Evolutionary conservation across 2,797 vertebrate species (phyloP), one percentile per base, ranked within the genome.

Genomic region (Aeoliscus strigatus): DNA sequence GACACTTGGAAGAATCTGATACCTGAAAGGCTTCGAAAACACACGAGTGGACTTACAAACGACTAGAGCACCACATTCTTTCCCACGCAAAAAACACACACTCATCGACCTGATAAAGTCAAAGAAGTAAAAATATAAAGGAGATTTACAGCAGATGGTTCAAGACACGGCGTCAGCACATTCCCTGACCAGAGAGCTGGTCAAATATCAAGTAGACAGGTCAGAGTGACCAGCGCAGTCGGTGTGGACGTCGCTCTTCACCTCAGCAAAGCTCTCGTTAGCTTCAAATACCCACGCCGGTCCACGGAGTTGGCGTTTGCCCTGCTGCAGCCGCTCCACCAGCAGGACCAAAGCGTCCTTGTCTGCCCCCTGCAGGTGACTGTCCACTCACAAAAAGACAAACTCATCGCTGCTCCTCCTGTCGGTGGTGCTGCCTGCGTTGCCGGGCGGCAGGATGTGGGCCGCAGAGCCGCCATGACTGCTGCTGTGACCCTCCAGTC

Each of bases 381-480:
- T 51, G 14, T 23, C 10, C 30, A 14, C 36, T 87, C 77, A 95
- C 71, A 95, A 79, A 67, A 96, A 90, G 40, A 94, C 93, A 67
- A 94, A 95, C 51, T 94, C 93, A 4, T 96, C 93, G 0, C 88
- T 76, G 61, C 81, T 88, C 11, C 82, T 82, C 49, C 85, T 79
- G 48, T 87, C 88, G 39, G 70, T 83, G 36, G 66, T 70, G 39
- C 60, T 77, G 56, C 74, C 69, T 31, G 64, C 62, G 40, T 35
- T 77, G 23, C 78, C 84, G 0, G 70, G 31, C 23, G 81, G 77
- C 14, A 90, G 78, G 14, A 83, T 86, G 57, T 81, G 87, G 14
- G 73, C 45, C 0, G 75, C 42, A 2, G 79, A 57, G 41, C 81
- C 86, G 8, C 72, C 54, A 28, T 73, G 71, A 44, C 68, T 85